Conservation (phyloP, 2,113 vertebrate species). For the Promerops cafer region DNA sequence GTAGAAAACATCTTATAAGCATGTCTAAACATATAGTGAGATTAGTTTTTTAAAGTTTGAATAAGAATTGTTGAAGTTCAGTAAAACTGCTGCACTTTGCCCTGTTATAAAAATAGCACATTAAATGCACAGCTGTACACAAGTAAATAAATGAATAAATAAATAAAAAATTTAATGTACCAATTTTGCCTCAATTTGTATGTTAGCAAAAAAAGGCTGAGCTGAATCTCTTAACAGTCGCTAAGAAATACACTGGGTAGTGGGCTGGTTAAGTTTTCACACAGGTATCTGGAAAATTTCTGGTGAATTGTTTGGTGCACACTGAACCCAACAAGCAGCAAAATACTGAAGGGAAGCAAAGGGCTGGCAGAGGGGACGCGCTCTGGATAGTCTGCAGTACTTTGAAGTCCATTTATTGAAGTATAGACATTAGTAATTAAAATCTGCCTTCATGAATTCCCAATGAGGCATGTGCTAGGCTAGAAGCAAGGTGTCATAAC, state of each 20-base stretch:
- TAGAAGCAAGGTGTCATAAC: background rate
- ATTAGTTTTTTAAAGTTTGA: background rate
- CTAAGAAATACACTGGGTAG: background rate
- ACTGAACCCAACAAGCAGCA: background rate
- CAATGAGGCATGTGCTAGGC: background rate
- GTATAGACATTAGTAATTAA: background rate
- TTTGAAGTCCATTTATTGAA: background rate
- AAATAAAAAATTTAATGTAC: background rate
- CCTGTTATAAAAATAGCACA: background rate
- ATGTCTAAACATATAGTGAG: background rate
- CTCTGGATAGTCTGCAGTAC: background rate
- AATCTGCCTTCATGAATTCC: background rate
- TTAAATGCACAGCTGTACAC: background rate
- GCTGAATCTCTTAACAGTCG: background rate
- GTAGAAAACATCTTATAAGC: background rate
- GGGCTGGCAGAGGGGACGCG: background rate
- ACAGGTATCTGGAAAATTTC: background rate
- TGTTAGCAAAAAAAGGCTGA: background rate
- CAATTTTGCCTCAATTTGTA: background rate
- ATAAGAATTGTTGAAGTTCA: background rate
- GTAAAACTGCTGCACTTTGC: background rate
- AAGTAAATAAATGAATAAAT: background rate
- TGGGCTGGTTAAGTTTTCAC: background rate
- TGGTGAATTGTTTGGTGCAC: background rate
- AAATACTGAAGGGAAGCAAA: background rate